A percentile compares a stretch with the other conserved stretches of the same genome.
These are phyloP conservation scores for Cisticola juncidis DNA, from an alignment of 2,113 vertebrate genomes.

Conservation along the genomic window DNA sequence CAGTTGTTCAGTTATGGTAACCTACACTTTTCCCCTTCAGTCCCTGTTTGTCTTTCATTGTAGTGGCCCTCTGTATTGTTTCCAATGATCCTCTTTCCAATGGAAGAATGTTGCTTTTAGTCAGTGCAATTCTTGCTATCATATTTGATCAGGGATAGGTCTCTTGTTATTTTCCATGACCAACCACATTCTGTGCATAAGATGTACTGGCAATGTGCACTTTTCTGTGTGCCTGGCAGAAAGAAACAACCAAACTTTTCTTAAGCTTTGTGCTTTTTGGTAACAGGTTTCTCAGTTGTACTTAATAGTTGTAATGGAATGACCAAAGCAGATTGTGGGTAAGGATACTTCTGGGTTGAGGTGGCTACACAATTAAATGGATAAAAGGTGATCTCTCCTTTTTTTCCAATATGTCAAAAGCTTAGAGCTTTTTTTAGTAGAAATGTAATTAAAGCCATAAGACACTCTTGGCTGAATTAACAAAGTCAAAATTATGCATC, in stretches of 20 bases:
- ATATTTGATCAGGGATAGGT: not conserved
- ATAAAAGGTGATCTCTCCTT: not conserved
- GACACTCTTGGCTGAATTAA: not conserved
- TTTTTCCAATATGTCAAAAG: not conserved
- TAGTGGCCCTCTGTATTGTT: not conserved
- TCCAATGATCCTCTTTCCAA: not conserved
- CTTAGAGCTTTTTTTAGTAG: not conserved
- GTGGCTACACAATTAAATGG: not conserved
- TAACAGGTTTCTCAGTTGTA: not conserved
- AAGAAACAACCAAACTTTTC: fast-evolving
- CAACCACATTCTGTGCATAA: too few species aligned
- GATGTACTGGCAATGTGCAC: fast-evolving
- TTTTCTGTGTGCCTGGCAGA: not conserved
- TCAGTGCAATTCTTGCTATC: not conserved
- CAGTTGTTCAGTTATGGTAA: not conserved
- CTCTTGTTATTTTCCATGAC: not conserved
- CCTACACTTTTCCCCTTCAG: not conserved
- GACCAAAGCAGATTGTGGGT: not conserved
- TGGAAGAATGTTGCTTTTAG: not conserved
- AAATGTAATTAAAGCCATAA: not conserved
- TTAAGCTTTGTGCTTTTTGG: not conserved
- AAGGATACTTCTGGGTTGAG: not conserved
- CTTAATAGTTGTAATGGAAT: not conserved
- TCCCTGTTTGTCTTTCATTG: not conserved
- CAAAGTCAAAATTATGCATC: not conserved